A percentile compares a stretch with the other conserved stretches of the same genome.
phyloP scores from a whole-genome alignment of 2,888 invertebrate genomes.

The Phyto melanocephala region DNA sequence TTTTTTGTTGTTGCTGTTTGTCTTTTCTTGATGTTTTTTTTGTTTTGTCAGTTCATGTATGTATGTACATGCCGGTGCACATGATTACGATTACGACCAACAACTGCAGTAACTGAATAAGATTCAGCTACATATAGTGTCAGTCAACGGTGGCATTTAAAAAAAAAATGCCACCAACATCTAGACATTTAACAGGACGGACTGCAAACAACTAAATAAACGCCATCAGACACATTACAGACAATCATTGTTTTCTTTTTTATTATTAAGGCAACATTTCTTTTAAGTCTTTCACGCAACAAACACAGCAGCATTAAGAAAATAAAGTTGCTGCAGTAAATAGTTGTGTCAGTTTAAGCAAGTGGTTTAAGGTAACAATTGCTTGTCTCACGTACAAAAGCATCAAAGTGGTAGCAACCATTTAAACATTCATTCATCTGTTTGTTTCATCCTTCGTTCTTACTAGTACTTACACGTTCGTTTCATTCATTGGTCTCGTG shows the following conservation, averaged over 20 bases:
- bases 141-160: conserved; percentile 50
- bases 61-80: conserved; percentile 21
- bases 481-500: conserved; percentile 1
- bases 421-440: conserved; percentile 36
- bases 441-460: background rate
- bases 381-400: conserved; percentile 58
- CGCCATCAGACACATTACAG: conserved; percentile 50
- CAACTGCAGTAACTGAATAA: conserved; percentile 48
- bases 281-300: conserved; percentile 32
- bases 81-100: conserved; percentile 63
- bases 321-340: conserved; percentile 49
- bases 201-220: conserved; percentile 18
- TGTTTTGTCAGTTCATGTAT: conserved; percentile 10
- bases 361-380: conserved; percentile 54
- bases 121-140: conserved; percentile 58
- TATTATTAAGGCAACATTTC: background rate
- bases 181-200: conserved; percentile 25
- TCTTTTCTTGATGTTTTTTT: background rate
- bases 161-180: conserved; percentile 62
- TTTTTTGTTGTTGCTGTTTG: background rate
- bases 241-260: conserved; percentile 26
- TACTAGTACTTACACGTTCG: background rate
- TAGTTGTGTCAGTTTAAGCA: conserved; percentile 22
- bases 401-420: conserved; percentile 32
- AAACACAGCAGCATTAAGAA: conserved; percentile 4